Base-by-base conservation (phyloP, 2,888 invertebrate species). In the Lysandra bellargus region DNA sequence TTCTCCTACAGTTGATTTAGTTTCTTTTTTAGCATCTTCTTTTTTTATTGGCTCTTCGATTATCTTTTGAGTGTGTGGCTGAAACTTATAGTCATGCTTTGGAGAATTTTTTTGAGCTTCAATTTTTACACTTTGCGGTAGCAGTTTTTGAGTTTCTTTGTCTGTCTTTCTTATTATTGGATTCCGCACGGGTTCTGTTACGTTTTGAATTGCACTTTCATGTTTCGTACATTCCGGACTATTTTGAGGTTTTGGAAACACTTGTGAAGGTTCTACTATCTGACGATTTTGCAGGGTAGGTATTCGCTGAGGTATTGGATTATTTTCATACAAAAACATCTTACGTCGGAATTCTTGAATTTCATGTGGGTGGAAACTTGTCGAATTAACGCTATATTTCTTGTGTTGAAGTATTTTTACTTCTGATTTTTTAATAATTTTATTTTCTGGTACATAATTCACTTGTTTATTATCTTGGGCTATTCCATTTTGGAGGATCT, bases 221-320 rank as follows among this genome's bases (percentile, higher is more conserved):
- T 12, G 64, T 1, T 64, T 64, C 9, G 2, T 1, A 30, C 30
- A 12, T 12, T 30, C 30, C 30, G 30, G 1, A 12, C 23, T 64
- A 64, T 4, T 12, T 64, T 64, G 64, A 64, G 64, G 9, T 64
- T 64, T 64, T 64, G 64, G 9, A 12, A 12, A 64, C 12, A 30
- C 9, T 30, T 64, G 12, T 64, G 1, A 9, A 12, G 64, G 23
- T 64, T 64, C 30, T 23, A 64, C 64, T 64, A 64, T 30, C 7
- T 64, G 23, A 64, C 64, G 64, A 64, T 64, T 64, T 64, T 64
- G 64, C 9, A 64, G 30, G 23, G 64, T 64, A 30, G 64, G 64
- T 64, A 64, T 64, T 30, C 0, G 30, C 30, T 64, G 64, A 30
- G 64, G 64, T 12, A 64, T 2, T 23, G 30, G 30, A 64, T 64